Percentiles rank a stretch among this genome's conserved stretches.
Conservation (phyloP, 1,140 invertebrate species). For the Neotoxoptera formosana region DNA sequence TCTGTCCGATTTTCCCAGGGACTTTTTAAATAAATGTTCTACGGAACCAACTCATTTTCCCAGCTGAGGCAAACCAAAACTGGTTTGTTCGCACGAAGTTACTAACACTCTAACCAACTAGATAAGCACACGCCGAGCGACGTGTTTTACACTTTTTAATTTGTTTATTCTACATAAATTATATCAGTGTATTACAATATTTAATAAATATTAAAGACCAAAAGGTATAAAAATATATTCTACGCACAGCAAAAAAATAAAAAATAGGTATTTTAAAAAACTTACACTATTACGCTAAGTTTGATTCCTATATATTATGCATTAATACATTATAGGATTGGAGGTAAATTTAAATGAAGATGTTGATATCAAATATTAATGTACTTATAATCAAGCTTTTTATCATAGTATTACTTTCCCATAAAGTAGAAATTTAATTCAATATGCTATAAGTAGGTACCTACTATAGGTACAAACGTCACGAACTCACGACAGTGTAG, state of each 20-base stretch:
- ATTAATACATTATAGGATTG: background rate
- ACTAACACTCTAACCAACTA: background rate
- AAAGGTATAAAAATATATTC: too few relatives aligned
- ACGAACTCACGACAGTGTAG: background rate
- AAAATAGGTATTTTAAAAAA: background rate
- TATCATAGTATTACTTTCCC: background rate
- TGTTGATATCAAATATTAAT: background rate
- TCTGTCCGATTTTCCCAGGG: too few relatives aligned
- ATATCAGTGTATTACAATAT: too few relatives aligned
- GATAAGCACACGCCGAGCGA: too few relatives aligned
- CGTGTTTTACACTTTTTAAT: too few relatives aligned
- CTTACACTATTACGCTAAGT: background rate
- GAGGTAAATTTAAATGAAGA: background rate
- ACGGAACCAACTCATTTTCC: background rate
- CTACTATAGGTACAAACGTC: background rate
- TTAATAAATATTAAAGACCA: too few relatives aligned
- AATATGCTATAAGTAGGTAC: background rate
- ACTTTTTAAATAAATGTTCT: too few relatives aligned
- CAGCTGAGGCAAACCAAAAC: background rate
- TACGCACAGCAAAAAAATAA: background rate
- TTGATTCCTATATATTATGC: background rate
- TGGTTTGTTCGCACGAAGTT: background rate
- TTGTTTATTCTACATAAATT: too few relatives aligned
- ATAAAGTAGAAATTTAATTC: background rate
- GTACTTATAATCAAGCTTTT: background rate